Evolutionary conservation across 2,797 vertebrate genomes (phyloP).

Genomic region (Bovichtus diacanthus): DNA sequence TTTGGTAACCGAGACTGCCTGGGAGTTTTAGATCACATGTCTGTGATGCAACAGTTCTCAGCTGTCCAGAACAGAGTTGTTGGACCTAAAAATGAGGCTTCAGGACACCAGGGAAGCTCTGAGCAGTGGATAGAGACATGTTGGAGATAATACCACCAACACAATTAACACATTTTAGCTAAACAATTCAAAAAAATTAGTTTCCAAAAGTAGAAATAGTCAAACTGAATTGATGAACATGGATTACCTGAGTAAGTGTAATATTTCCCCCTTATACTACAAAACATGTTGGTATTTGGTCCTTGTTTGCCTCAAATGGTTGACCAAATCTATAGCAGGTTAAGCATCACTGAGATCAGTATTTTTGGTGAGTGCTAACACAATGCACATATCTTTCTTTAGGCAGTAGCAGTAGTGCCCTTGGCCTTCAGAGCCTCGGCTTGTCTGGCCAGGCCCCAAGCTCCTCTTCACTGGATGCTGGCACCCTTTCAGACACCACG

Average conservation of each 20-base stretch:
- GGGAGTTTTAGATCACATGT: not conserved
- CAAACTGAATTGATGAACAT: not conserved
- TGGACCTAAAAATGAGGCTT: not conserved
- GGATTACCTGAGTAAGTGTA: not conserved
- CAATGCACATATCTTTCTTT: conserved; percentile 37
- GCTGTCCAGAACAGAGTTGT: not conserved
- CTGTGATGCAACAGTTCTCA: not conserved
- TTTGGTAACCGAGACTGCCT: not conserved
- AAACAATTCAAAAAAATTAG: not conserved
- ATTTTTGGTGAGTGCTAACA: not conserved
- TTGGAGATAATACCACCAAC: not conserved
- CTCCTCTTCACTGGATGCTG: conserved; percentile 98
- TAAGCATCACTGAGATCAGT: not conserved
- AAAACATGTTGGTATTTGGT: not conserved
- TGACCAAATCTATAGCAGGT: not conserved
- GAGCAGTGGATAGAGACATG: not conserved
- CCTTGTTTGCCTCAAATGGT: not conserved
- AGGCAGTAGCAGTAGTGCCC: conserved; percentile 99
- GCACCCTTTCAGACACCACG: conserved; percentile 98
- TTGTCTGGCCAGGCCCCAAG: conserved; percentile 98
- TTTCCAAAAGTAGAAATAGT: not conserved
- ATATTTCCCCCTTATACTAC: not conserved
- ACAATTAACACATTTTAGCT: not conserved
- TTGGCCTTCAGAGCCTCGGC: conserved; percentile 97
- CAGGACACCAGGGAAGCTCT: not conserved